phyloP scores from a whole-genome alignment of 37 sponge, comb jelly and placozoan species.

The Chondrilla cf. caribensis region DNA sequence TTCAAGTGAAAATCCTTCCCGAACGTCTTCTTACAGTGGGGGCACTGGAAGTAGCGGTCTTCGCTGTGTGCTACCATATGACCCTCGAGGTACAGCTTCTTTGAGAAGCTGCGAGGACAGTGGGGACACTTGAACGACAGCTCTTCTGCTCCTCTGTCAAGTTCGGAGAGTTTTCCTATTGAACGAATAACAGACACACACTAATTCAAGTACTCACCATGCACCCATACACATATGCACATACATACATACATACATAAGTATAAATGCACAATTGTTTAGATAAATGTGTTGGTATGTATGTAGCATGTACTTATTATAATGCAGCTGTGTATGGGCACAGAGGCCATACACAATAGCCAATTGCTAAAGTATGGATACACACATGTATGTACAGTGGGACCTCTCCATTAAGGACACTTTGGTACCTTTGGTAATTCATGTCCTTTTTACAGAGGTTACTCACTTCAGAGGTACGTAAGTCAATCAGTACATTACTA shows the following conservation, averaged over 20 bases:
- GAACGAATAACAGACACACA: constrained; percentile 24
- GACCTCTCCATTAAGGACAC: neutral
- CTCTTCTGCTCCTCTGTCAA: neutral
- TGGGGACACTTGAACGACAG: neutral
- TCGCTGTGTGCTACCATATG: neutral
- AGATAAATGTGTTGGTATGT: no score
- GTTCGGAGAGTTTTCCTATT: neutral
- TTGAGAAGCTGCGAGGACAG: constrained; percentile 3
- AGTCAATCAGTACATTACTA: no score
- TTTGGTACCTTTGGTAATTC: neutral
- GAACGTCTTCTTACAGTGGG: neutral
- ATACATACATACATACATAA: no score
- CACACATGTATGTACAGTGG: neutral
- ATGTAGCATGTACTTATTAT: neutral
- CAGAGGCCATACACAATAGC: neutral
- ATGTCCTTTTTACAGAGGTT: neutral
- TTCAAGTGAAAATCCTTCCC: neutral
- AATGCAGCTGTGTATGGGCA: neutral
- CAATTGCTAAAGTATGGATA: neutral
- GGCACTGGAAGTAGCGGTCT: neutral
- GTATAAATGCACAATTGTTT: no score
- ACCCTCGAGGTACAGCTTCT: neutral
- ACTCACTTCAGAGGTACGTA: neutral
- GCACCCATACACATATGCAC: neutral
- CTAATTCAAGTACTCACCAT: no score